A percentile compares a stretch with the other conserved stretches of the same genome.
These are phyloP conservation scores for Chironomus riparius DNA, from an alignment of 2,888 invertebrate species.

Conservation along the genomic window DNA sequence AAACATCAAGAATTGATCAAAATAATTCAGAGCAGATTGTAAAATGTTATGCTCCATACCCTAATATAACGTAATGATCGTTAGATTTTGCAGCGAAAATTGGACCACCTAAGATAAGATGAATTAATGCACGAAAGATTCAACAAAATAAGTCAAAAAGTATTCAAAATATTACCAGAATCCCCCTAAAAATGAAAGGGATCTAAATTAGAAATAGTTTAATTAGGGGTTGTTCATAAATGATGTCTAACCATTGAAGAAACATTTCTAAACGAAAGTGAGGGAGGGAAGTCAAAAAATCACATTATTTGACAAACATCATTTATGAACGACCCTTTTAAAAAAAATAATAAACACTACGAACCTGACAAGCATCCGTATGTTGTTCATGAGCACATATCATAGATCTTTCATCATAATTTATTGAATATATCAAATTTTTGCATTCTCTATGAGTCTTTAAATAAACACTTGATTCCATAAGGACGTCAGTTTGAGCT, in stretches of 20 bases:
- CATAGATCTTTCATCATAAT: constrained; percentile 47
- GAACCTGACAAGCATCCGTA: constrained; percentile 56
- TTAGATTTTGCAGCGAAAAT: background rate
- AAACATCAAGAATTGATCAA: no score
- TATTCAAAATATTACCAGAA: background rate
- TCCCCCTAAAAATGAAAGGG: constrained; percentile 11
- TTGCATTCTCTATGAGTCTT: background rate
- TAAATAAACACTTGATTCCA: background rate
- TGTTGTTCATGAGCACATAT: constrained; percentile 54
- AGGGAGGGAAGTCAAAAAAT: no score
- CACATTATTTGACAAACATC: no score
- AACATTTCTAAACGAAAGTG: no score
- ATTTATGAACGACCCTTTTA: no score
- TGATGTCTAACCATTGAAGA: no score
- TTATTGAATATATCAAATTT: constrained; percentile 36
- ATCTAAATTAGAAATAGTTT: no score
- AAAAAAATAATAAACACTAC: background rate
- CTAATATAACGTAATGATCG: background rate
- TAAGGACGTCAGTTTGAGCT: background rate
- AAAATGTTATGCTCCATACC: background rate
- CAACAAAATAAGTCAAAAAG: no score
- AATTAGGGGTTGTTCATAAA: no score
- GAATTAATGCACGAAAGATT: background rate
- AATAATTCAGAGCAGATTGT: no score
- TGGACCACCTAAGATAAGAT: background rate